Conservation (phyloP, 1,140 invertebrate genomes). For the Mesaphorura yosii region DNA sequence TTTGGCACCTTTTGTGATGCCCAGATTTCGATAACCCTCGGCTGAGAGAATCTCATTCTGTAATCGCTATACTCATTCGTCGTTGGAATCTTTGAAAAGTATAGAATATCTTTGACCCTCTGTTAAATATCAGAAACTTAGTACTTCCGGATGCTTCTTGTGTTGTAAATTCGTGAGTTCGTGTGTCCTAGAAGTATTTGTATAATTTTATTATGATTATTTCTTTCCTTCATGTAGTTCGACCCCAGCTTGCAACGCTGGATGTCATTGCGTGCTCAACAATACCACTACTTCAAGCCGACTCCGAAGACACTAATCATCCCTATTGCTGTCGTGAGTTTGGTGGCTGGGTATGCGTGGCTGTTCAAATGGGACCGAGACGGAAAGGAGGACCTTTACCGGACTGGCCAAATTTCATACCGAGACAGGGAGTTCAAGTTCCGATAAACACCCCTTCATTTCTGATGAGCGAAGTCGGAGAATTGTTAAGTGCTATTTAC, state of each 20-base stretch:
- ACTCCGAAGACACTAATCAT: constrained; percentile 45
- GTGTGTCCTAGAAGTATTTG: no score
- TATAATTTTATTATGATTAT: not conserved
- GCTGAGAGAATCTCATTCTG: no score
- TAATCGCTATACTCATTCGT: no score
- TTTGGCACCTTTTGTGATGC: no score
- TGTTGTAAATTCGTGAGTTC: no score
- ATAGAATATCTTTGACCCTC: no score
- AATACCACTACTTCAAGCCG: constrained; percentile 54
- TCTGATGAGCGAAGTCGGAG: no score
- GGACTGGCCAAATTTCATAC: constrained; percentile 58
- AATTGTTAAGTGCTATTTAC: no score
- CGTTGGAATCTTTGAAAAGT: no score
- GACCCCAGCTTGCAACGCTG: constrained; percentile 59
- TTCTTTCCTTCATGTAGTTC: constrained; percentile 53
- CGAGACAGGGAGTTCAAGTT: constrained; percentile 54
- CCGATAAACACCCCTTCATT: constrained; percentile 35
- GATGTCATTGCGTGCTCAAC: constrained; percentile 50
- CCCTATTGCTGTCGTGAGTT: constrained; percentile 42
- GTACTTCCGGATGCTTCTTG: no score
- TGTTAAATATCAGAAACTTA: no score
- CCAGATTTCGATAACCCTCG: no score
- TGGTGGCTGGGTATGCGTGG: constrained; percentile 45
- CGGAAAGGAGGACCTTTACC: constrained; percentile 44
- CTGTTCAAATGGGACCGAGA: constrained; percentile 41